Percentiles rank a stretch among this genome's conserved stretches.
Evolutionary conservation across 2,888 invertebrate species (phyloP).

Genomic region (Actias luna): DNA sequence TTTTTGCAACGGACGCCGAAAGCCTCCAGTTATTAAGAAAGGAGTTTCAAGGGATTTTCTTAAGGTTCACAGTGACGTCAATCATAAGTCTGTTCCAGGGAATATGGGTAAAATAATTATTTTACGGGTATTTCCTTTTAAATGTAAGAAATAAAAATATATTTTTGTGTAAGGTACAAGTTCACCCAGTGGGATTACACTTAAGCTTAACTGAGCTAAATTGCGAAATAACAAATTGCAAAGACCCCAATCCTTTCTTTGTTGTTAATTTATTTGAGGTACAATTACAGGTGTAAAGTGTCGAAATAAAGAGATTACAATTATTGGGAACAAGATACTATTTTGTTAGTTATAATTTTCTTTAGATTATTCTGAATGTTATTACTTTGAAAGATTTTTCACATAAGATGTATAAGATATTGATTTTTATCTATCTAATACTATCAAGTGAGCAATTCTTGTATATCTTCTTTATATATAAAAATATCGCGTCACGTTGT

Average conservation of each 20-base stretch:
- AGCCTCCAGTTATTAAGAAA: background rate
- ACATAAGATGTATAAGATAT: too few relatives aligned
- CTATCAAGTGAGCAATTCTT: too few relatives aligned
- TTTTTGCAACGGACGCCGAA: background rate
- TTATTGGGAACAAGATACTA: background rate
- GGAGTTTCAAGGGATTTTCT: background rate
- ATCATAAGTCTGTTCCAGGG: conserved; percentile 1
- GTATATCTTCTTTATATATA: too few relatives aligned
- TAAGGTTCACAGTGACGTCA: background rate
- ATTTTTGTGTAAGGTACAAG: background rate
- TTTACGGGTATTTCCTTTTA: background rate
- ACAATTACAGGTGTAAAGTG: background rate
- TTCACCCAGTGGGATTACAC: background rate
- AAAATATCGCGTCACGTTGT: too few relatives aligned
- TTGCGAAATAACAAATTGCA: background rate
- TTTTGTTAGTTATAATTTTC: background rate
- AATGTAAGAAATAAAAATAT: background rate
- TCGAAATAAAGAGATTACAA: background rate
- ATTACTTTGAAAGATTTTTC: too few relatives aligned
- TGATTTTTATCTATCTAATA: too few relatives aligned
- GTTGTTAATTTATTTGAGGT: background rate
- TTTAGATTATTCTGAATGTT: too few relatives aligned
- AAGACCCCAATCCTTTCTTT: background rate
- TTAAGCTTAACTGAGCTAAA: background rate
- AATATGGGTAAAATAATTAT: conserved; percentile 1